A percentile compares a stretch with the other conserved stretches of the same genome.
Evolutionary conservation across 2,113 vertebrate genomes (phyloP).

Genomic region (Cacatua alba): DNA sequence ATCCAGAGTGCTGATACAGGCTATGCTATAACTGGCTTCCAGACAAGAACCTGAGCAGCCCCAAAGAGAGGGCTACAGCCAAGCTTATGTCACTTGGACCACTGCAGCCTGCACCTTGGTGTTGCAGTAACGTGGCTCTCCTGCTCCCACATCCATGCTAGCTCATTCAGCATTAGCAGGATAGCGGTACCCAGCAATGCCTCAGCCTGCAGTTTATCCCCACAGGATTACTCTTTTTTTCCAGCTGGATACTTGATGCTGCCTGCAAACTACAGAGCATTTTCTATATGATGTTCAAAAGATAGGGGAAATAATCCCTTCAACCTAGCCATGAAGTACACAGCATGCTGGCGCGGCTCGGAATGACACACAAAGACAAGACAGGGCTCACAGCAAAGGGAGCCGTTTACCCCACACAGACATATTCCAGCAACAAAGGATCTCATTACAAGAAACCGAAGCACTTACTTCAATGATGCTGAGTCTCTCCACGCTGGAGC

Average conservation of each 20-base stretch:
- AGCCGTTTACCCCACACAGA: neutral
- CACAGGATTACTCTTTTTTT: neutral
- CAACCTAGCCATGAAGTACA: neutral
- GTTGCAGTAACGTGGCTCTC: neutral
- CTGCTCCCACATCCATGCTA: neutral
- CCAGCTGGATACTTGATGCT: neutral
- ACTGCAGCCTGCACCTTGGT: neutral
- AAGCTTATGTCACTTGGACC: neutral
- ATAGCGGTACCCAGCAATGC: neutral
- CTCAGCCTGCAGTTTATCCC: neutral
- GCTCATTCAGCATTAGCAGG: neutral
- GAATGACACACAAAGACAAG: neutral
- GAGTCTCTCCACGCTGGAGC: conserved; percentile 80
- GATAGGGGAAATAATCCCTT: neutral
- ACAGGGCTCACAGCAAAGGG: neutral
- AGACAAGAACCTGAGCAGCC: neutral
- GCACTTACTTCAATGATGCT: conserved; percentile 81
- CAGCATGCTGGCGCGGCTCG: neutral
- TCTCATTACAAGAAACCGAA: neutral
- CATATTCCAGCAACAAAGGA: neutral
- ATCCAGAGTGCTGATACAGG: neutral
- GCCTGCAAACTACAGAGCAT: neutral
- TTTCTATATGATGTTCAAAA: neutral
- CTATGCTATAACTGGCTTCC: neutral
- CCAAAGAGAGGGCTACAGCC: neutral